These are phyloP conservation scores for Synchiropus splendidus DNA, from an alignment of 2,113 vertebrate species.

Conservation along the genomic window DNA sequence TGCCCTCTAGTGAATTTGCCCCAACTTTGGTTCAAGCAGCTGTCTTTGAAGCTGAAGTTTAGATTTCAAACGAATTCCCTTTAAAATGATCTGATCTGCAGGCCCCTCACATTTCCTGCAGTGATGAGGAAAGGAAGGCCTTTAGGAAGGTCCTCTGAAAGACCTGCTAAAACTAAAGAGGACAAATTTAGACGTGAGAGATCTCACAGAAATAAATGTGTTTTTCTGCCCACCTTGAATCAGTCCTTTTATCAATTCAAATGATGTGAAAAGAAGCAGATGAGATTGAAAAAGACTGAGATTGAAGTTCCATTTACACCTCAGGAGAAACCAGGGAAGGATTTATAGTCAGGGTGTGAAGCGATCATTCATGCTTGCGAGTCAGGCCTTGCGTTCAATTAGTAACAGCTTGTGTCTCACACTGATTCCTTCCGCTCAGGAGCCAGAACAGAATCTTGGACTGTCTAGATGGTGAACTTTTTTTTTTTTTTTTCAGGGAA, in stretches of 20 bases:
- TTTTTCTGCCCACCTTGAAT: conserved; percentile 6
- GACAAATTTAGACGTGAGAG: too few relatives aligned
- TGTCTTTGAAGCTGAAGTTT: too few relatives aligned
- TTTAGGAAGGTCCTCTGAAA: too few relatives aligned
- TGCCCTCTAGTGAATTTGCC: conserved; percentile 63
- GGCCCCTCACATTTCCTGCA: too few relatives aligned
- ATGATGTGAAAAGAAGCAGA: conserved; percentile 5
- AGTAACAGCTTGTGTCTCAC: conserved; percentile 35
- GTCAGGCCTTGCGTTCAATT: conserved; percentile 40
- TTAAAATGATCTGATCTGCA: too few relatives aligned
- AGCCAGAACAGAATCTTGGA: conserved; percentile 23
- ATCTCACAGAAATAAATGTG: too few relatives aligned
- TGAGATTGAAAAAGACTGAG: conserved; percentile 11
- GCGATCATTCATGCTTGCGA: conserved; percentile 42
- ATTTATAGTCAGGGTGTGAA: conserved; percentile 51
- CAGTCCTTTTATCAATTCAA: conserved; percentile 2
- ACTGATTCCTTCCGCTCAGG: conserved; percentile 15
- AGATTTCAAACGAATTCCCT: too few relatives aligned
- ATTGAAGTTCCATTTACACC: conserved; percentile 36
- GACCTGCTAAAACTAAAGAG: too few relatives aligned
- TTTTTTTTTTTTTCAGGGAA: too few relatives aligned
- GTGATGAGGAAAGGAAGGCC: too few relatives aligned
- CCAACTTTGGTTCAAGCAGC: conserved; percentile 5
- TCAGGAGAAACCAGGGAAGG: conserved; percentile 24
- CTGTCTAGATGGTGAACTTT: too few relatives aligned